A percentile compares a stretch with the other conserved stretches of the same genome.
Conservation (phyloP, 2,888 invertebrate genomes). For the Artemia sinica region DNA sequence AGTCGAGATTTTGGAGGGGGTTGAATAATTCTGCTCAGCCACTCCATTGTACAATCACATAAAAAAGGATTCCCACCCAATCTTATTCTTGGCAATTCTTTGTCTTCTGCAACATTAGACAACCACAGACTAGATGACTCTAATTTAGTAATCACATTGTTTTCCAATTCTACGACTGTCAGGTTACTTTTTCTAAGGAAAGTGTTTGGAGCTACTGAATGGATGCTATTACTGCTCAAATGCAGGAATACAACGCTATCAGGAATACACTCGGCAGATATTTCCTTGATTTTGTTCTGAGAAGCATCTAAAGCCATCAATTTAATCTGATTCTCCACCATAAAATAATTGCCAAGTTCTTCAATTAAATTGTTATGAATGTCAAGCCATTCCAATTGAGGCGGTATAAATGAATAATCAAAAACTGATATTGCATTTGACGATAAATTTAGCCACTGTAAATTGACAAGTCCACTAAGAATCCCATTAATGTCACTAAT, state of each 20-base stretch:
- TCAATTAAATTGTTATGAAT: constrained; percentile 59
- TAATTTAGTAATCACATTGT: constrained; percentile 51
- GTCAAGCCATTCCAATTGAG: constrained; percentile 58
- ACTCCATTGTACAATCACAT: constrained; percentile 74
- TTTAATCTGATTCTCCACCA: constrained; percentile 27
- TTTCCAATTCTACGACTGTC: constrained; percentile 55
- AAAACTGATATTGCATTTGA: constrained; percentile 59
- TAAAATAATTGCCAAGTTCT: constrained; percentile 29
- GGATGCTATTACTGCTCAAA: constrained; percentile 55
- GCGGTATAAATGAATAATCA: constrained; percentile 59
- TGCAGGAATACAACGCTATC: constrained; percentile 52
- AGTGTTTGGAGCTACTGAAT: constrained; percentile 48
- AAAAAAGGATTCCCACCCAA: constrained; percentile 63
- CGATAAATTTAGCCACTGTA: constrained; percentile 63
- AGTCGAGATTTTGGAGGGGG: constrained; percentile 46
- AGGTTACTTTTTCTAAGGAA: constrained; percentile 49
- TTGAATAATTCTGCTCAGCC: constrained; percentile 61
- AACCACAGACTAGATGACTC: constrained; percentile 53
- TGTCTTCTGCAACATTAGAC: constrained; percentile 45
- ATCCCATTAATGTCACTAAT: constrained; percentile 30
- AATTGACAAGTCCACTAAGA: constrained; percentile 34
- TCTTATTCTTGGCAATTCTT: constrained; percentile 56
- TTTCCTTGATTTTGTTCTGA: constrained; percentile 48
- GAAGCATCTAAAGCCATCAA: constrained; percentile 45
- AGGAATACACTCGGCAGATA: constrained; percentile 50